These are phyloP conservation scores for Anodontia alba DNA, from an alignment of 2,888 invertebrate genomes.

Conservation along the genomic window DNA sequence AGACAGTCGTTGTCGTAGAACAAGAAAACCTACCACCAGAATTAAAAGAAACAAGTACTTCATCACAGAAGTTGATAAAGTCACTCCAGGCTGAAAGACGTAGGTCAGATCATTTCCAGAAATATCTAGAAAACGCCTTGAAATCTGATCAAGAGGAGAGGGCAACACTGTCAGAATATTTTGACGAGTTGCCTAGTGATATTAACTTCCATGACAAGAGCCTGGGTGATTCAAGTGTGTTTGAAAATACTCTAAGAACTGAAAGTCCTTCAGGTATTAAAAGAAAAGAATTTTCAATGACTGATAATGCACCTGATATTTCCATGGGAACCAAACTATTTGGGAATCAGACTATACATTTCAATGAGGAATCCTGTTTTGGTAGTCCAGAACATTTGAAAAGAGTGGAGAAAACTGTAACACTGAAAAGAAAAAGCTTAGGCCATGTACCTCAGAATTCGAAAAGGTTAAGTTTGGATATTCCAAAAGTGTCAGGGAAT, in stretches of 20 bases:
- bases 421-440: neutral
- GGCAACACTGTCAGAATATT: neutral
- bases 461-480: neutral
- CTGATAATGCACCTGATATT: neutral
- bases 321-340: neutral
- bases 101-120: constrained; percentile 54
- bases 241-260: neutral
- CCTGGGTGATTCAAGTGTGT: neutral
- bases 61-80: constrained; percentile 32
- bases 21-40: neutral
- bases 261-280: neutral
- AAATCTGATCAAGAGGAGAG: constrained; percentile 23
- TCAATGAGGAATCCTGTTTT: constrained; percentile 2
- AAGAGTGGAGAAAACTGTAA: neutral
- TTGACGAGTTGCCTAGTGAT: neutral
- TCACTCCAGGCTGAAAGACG: constrained; percentile 49
- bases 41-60: neutral
- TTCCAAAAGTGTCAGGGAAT: neutral
- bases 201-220: neutral
- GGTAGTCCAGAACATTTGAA: neutral
- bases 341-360: constrained; percentile 1
- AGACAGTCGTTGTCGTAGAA: constrained; percentile 16
- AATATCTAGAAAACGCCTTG: constrained; percentile 54
- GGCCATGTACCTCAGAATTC: neutral
- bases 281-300: neutral